Evolutionary conservation across 2,113 vertebrate species (phyloP).

Genomic region (Lepidothrix coronata): DNA sequence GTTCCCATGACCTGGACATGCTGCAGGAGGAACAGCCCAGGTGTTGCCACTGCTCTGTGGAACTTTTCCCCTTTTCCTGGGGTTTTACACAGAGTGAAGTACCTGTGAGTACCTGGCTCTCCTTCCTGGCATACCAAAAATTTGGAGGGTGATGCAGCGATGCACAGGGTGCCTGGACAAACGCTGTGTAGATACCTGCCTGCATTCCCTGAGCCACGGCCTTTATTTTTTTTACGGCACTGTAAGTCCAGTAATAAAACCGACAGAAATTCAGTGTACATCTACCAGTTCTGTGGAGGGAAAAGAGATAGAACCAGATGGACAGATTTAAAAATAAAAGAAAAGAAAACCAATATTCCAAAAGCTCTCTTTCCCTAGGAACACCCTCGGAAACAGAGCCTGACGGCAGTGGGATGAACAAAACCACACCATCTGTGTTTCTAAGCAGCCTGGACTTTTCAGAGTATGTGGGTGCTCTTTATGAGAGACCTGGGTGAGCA

Average conservation of each 20-base stretch:
- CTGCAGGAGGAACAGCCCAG: background rate
- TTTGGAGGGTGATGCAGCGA: background rate
- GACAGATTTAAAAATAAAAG: background rate
- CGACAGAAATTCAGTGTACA: background rate
- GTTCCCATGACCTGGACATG: background rate
- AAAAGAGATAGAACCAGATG: background rate
- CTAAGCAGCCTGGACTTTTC: background rate
- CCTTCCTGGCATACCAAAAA: background rate
- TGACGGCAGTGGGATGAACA: background rate
- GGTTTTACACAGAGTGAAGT: background rate
- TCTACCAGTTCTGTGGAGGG: background rate
- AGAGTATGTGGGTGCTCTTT: background rate
- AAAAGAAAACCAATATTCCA: background rate
- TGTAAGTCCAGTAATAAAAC: background rate
- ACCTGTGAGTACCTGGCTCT: background rate
- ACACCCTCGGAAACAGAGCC: accelerated
- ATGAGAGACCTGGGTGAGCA: background rate
- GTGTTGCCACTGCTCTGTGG: background rate
- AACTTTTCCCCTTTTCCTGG: background rate
- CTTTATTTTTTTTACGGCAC: background rate
- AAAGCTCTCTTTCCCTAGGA: background rate
- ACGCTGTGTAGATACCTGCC: background rate
- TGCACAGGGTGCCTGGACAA: background rate
- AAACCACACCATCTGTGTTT: background rate
- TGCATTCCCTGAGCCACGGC: background rate